phyloP scores from a whole-genome alignment of 1,140 invertebrate genomes.

The Drosophila azteca region DNA sequence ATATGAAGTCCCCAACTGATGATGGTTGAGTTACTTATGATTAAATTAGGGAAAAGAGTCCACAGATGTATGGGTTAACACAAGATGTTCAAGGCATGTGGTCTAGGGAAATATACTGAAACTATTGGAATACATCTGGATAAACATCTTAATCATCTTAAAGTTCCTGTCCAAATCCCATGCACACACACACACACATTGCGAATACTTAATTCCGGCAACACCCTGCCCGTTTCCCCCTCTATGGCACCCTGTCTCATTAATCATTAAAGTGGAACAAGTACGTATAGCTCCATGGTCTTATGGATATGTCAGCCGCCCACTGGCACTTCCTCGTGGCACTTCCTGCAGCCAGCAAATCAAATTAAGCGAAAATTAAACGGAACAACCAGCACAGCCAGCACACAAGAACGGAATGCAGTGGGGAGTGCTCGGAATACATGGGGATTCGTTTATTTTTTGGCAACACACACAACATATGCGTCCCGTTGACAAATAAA shows the following conservation, averaged over 20 bases:
- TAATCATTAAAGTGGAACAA: constrained; percentile 25
- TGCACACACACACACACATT: constrained; percentile 8
- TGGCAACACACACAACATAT: constrained; percentile 73
- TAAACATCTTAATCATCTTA: no score
- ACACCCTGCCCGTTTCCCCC: background rate
- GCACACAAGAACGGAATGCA: constrained; percentile 38
- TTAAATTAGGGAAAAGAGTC: constrained; percentile 21
- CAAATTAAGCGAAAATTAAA: constrained; percentile 74
- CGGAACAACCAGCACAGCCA: constrained; percentile 58
- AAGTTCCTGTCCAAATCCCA: constrained; percentile 1
- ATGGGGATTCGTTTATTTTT: constrained; percentile 61
- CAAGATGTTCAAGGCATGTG: background rate
- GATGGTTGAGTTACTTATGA: constrained; percentile 24
- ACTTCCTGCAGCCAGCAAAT: constrained; percentile 41
- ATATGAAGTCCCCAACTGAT: constrained; percentile 16
- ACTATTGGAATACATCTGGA: background rate
- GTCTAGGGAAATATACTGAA: background rate
- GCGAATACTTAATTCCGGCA: constrained; percentile 6
- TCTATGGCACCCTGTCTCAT: background rate
- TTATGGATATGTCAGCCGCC: constrained; percentile 48
- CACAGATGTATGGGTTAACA: background rate
- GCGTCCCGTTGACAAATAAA: constrained; percentile 79
- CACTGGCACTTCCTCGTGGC: background rate
- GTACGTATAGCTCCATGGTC: constrained; percentile 26
- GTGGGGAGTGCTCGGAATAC: constrained; percentile 19